Evolutionary conservation across 2,888 invertebrate genomes (phyloP).

Genomic region (Anoplius nigerrimus): DNA sequence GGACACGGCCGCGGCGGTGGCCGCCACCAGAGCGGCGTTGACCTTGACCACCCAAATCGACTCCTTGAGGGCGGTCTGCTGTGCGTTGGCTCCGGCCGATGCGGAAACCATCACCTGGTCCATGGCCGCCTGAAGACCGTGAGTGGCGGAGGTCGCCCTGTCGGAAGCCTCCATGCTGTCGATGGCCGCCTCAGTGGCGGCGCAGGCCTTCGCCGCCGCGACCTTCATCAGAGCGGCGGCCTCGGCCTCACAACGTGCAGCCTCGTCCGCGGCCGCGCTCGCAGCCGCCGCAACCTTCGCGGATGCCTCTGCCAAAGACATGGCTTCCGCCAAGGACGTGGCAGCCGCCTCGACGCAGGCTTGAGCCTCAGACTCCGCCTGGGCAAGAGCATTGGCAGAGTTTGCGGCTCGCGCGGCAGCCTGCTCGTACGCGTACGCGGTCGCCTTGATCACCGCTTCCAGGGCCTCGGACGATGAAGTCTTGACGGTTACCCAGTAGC

Average conservation of each 20-base stretch:
- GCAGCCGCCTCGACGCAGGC: background rate
- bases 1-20: background rate
- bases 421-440: no score
- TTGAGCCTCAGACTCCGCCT: slow-evolving; percentile 7
- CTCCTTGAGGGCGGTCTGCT: background rate
- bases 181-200: background rate
- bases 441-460: no score
- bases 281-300: background rate
- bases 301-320: background rate
- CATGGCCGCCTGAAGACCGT: background rate
- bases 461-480: no score
- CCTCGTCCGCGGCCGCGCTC: background rate
- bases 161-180: background rate
- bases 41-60: background rate
- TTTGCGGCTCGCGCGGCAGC: no score
- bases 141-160: background rate
- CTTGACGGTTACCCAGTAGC: no score
- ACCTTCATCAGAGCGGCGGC: background rate
- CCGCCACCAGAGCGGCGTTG: background rate
- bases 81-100: background rate
- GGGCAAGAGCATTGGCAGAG: background rate
- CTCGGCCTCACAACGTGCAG: background rate
- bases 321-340: background rate
- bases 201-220: background rate
- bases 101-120: background rate